These are phyloP conservation scores for Pogonognathellus flavescens DNA, from an alignment of 1,140 invertebrate genomes.

Conservation along the genomic window DNA sequence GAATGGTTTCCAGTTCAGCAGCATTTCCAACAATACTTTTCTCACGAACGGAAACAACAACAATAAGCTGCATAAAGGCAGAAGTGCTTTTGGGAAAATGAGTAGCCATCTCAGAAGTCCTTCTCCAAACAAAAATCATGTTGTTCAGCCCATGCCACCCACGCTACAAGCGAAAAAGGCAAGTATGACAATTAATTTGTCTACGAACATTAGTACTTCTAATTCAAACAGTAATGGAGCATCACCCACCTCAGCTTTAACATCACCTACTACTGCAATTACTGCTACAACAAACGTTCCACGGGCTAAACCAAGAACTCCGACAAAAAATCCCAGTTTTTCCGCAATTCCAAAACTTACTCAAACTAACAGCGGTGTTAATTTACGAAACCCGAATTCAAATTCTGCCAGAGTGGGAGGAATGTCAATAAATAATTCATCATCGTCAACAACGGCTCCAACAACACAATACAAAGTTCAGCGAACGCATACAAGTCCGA, in stretches of 20 bases:
- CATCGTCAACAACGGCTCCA: neutral
- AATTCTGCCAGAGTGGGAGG: neutral
- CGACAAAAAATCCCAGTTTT: slow-evolving; percentile 45
- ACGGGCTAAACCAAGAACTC: slow-evolving; percentile 31
- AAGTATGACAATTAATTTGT: slow-evolving; percentile 60
- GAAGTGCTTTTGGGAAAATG: slow-evolving; percentile 18
- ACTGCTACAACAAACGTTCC: neutral
- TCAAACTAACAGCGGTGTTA: neutral
- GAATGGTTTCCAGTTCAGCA: slow-evolving; percentile 23
- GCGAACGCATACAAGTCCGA: slow-evolving; percentile 22
- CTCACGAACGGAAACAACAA: neutral
- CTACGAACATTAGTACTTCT: neutral
- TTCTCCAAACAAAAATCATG: neutral
- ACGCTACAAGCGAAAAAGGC: slow-evolving; percentile 53
- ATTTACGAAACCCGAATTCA: neutral
- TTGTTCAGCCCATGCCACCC: neutral
- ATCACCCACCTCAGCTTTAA: neutral
- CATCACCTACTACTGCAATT: neutral
- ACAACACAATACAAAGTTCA: slow-evolving; percentile 3
- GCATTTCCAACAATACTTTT: slow-evolving; percentile 17
- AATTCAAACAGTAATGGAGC: neutral
- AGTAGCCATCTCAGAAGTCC: neutral
- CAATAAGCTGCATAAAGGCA: neutral
- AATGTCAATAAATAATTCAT: neutral
- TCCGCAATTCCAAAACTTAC: slow-evolving; percentile 54